Percentiles rank a stretch among this genome's conserved stretches.
These are phyloP conservation scores for Theristus sp. DNA, from an alignment of 2,888 invertebrate genomes.

Conservation along the genomic window DNA sequence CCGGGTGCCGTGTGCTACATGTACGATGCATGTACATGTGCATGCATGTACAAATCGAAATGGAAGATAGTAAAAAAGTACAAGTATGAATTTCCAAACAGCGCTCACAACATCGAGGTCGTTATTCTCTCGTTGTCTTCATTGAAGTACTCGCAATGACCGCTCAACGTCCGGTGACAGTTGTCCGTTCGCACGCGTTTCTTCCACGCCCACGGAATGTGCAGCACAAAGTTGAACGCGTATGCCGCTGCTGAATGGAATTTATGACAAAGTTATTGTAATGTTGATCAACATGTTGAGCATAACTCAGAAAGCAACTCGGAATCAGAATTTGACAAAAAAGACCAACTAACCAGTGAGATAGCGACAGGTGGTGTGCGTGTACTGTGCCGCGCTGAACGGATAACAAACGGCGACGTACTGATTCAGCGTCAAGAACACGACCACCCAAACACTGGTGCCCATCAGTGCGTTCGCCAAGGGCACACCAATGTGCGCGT, in stretches of 20 bases:
- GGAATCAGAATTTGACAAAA: neutral
- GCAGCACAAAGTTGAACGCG: constrained; percentile 22
- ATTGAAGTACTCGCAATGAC: too few relatives aligned
- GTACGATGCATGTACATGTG: too few relatives aligned
- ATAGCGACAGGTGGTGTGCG: neutral
- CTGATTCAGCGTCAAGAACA: constrained; percentile 37
- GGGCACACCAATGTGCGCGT: constrained; percentile 36
- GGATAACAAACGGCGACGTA: constrained; percentile 36
- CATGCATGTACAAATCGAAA: too few relatives aligned
- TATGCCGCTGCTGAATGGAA: constrained; percentile 14
- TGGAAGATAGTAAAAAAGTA: too few relatives aligned
- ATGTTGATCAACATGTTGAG: too few relatives aligned
- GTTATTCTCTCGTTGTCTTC: too few relatives aligned
- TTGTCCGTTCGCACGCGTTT: constrained; percentile 18
- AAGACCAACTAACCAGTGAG: neutral
- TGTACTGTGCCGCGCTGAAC: constrained; percentile 11
- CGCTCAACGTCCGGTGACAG: too few relatives aligned
- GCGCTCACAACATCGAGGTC: too few relatives aligned
- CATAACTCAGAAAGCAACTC: too few relatives aligned
- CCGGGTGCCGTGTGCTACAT: too few relatives aligned
- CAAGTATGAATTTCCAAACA: too few relatives aligned
- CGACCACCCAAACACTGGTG: constrained; percentile 37
- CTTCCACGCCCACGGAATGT: constrained; percentile 26
- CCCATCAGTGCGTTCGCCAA: constrained; percentile 38
- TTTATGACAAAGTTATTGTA: too few relatives aligned